Evolutionary conservation across 2,888 invertebrate species (phyloP).

Genomic region (Chloroclystis v-ata): DNA sequence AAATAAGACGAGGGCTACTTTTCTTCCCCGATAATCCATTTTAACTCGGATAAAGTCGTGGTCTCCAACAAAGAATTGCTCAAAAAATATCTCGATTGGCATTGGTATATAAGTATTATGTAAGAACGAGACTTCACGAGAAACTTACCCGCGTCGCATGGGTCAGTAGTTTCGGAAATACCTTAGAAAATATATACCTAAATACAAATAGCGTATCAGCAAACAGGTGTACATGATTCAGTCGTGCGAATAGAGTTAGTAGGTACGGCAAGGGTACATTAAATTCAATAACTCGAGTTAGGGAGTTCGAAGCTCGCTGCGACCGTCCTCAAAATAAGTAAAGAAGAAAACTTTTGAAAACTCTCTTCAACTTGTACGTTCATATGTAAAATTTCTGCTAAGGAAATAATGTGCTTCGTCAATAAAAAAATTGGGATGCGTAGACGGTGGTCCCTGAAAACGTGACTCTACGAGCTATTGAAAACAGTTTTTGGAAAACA

Average conservation of each 20-base stretch:
- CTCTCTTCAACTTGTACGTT: slow-evolving; percentile 64
- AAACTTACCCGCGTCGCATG: too few species aligned
- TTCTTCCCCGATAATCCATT: too few species aligned
- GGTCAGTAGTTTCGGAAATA: too few species aligned
- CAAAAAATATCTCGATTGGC: too few species aligned
- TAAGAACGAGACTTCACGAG: too few species aligned
- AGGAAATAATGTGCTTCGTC: slow-evolving; percentile 44
- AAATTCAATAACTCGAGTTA: slow-evolving; percentile 78
- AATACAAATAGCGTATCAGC: background rate
- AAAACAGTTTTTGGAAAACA: slow-evolving; percentile 4
- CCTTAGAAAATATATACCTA: too few species aligned
- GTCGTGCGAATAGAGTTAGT: slow-evolving; percentile 63
- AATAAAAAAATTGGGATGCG: slow-evolving; percentile 37
- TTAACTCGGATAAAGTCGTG: too few species aligned
- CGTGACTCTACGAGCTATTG: slow-evolving; percentile 26
- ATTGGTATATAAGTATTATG: too few species aligned
- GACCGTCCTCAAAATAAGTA: slow-evolving; percentile 76
- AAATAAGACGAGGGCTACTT: too few species aligned
- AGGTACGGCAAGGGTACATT: slow-evolving; percentile 67
- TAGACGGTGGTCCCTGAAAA: slow-evolving; percentile 18
- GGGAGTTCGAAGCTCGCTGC: slow-evolving; percentile 72
- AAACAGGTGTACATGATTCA: slow-evolving; percentile 55
- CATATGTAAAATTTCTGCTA: slow-evolving; percentile 59
- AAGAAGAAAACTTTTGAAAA: slow-evolving; percentile 71
- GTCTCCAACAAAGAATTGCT: too few species aligned